A percentile compares a stretch with the other conserved stretches of the same genome.
These are phyloP conservation scores for Microcaecilia unicolor DNA, from an alignment of 2,797 vertebrate species.

Conservation along the genomic window DNA sequence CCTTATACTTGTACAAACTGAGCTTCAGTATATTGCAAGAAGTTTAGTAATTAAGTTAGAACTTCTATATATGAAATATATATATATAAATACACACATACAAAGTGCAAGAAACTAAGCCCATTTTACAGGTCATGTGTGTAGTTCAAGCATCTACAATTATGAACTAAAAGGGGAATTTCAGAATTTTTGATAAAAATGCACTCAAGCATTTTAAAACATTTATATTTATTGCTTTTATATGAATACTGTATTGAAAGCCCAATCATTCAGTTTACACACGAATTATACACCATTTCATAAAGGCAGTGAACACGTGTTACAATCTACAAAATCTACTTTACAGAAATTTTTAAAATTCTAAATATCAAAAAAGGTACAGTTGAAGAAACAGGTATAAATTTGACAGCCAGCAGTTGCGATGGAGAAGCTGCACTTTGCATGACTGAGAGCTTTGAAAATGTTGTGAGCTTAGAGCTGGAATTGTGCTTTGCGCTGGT, in stretches of 20 bases:
- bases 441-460: conserved; percentile 62
- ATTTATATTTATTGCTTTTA: conserved; percentile 99
- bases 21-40: conserved; percentile 29
- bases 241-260: conserved; percentile 98
- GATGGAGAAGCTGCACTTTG: conserved; percentile 65
- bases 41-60: conserved; percentile 15
- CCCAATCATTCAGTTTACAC: conserved; percentile 97
- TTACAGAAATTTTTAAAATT: conserved; percentile 99
- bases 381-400: conserved; percentile 91
- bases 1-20: conserved; percentile 17
- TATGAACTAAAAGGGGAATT: conserved; percentile 37
- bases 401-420: conserved; percentile 84
- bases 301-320: conserved; percentile 99
- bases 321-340: conserved; percentile 99
- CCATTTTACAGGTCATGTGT: conserved; percentile 36
- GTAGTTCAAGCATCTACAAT: conserved; percentile 35
- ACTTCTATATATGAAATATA: conserved; percentile 25
- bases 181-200: conserved; percentile 70
- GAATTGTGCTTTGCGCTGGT: conserved; percentile 88
- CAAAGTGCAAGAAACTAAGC: conserved; percentile 36
- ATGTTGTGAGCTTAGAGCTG: conserved; percentile 64
- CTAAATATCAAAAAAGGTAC: conserved; percentile 99
- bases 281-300: conserved; percentile 95
- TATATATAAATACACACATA: conserved; percentile 14
- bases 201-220: conserved; percentile 76